phyloP scores from a whole-genome alignment of 2,113 vertebrate species.

The Tragulus kanchil region DNA sequence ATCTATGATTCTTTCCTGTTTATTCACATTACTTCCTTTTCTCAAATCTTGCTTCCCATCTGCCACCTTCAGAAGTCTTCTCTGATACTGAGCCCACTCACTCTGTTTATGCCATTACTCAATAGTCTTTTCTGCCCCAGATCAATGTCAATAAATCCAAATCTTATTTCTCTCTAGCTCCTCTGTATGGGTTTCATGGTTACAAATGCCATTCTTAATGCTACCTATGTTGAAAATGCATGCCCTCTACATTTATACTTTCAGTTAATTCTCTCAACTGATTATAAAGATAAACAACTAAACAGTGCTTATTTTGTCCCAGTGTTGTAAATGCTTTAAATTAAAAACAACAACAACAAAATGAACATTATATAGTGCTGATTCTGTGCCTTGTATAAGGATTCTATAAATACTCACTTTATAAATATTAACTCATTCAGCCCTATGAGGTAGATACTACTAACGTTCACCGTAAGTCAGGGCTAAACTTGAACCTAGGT shows the following conservation, averaged over 20 bases:
- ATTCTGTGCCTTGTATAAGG: neutral
- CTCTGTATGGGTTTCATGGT: neutral
- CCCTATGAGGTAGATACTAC: neutral
- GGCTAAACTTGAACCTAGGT: neutral
- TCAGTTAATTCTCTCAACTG: neutral
- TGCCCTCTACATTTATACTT: neutral
- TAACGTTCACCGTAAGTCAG: neutral
- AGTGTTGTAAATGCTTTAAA: neutral
- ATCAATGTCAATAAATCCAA: neutral
- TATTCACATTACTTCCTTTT: neutral
- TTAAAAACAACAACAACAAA: neutral
- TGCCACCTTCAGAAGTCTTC: neutral
- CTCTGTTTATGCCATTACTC: neutral
- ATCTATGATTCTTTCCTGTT: neutral
- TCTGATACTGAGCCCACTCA: neutral
- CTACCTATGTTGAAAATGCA: neutral
- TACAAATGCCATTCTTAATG: neutral
- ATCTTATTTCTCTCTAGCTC: neutral
- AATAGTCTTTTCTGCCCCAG: neutral
- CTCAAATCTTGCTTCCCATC: neutral
- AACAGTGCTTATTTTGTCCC: neutral
- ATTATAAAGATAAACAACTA: neutral
- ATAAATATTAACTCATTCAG: constrained; percentile 25
- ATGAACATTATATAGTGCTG: neutral
- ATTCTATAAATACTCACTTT: constrained; percentile 1